Evolutionary conservation across 1,140 invertebrate genomes (phyloP), one percentile per base, ranked within the genome.

Genomic region (Anadara kagoshimensis): DNA sequence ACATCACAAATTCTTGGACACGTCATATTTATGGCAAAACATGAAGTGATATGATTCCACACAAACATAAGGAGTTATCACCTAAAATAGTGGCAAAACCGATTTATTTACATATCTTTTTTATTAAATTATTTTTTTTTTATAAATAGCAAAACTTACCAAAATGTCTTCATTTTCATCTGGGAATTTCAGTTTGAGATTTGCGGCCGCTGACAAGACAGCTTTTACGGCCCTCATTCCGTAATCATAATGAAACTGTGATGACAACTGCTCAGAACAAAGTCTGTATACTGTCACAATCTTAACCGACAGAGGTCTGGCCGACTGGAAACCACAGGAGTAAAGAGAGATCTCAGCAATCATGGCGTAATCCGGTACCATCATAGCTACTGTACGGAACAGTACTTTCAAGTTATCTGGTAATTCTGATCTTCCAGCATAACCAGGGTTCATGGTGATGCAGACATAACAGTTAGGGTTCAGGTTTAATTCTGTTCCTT

Each of bases 151-250:
- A 62, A 58, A n/a, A 68, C 79, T 77, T 71, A 88, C 88, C 82
- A 90, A 66, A 68, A 90, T 89, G 71, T 90, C 86, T 78, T 90
- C 89, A 80, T 88, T 81, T 76, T 88, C 87, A 64, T 89, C 82
- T 7, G 89, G 88, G 72, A 84, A 90, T 76, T 90, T 90, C 16
- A 90, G 82, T 75, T 90, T 90, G 5, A 90, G 78, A 73, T 90
- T 90, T 53, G 88, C 89, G 18, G 88, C 88, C 18, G 89, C 89
- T 14, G 87, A 88, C 12, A 96, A 89, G 18, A 96, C 87, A 0
- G 95, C 94, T 1, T 95, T 94, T 90, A 97, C 93, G 7, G 94
- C 94, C 61, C 95, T 90, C 8, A 97, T 87, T 14, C 95, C 95
- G 85, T 96, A 97, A 86, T 97, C 95, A 87, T 97, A 97, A 86